Evolutionary conservation across 2,888 invertebrate species (phyloP).

Genomic region (Hypercompe scribonia): DNA sequence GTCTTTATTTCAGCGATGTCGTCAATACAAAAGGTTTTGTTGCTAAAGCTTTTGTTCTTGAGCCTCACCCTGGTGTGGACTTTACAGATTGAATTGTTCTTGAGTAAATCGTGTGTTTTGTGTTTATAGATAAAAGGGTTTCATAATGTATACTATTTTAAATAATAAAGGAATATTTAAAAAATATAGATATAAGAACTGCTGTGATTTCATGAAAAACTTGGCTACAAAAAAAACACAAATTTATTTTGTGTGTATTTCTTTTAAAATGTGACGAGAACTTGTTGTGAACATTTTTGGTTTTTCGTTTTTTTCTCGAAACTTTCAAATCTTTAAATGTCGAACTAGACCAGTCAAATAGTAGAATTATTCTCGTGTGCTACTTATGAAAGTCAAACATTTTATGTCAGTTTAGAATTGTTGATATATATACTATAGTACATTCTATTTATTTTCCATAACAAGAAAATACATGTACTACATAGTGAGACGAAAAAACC

Average conservation of each 20-base stretch:
- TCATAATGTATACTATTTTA: slow-evolving; percentile 28
- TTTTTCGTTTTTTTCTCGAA: neutral
- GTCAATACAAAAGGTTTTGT: slow-evolving; percentile 57
- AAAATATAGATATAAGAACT: neutral
- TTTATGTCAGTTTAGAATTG: neutral
- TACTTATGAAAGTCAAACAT: neutral
- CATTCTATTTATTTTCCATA: neutral
- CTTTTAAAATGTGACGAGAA: neutral
- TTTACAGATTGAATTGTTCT: slow-evolving; percentile 45
- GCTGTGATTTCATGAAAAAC: neutral
- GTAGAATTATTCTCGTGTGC: neutral
- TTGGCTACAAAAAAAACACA: neutral
- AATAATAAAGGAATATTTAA: neutral
- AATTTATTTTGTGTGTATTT: neutral
- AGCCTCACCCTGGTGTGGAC: slow-evolving; percentile 34
- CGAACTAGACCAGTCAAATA: neutral
- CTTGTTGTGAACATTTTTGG: neutral
- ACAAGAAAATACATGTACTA: neutral
- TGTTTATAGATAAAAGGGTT: slow-evolving; percentile 30
- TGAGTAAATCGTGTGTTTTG: slow-evolving; percentile 41
- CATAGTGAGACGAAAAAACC: neutral
- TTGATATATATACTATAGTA: too few species aligned
- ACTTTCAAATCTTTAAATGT: neutral
- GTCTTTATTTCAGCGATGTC: slow-evolving; percentile 50
- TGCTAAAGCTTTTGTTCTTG: slow-evolving; percentile 47